phyloP scores from a whole-genome alignment of 2,797 vertebrate genomes.

The Enteromius trimaculatus region DNA sequence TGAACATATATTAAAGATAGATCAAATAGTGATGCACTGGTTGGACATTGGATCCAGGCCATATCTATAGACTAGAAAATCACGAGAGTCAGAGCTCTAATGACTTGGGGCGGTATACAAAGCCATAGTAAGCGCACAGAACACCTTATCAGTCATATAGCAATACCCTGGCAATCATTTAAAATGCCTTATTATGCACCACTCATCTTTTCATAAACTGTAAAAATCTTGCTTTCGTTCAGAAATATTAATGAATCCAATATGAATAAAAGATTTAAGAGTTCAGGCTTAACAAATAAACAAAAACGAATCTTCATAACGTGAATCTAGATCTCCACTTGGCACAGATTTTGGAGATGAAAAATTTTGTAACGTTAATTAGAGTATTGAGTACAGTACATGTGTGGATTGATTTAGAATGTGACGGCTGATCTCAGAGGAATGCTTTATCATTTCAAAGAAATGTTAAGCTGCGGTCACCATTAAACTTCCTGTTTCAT shows the following conservation, averaged over 20 bases:
- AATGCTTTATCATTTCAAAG: background rate
- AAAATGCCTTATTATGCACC: background rate
- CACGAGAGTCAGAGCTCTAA: background rate
- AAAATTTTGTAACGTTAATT: slow-evolving; percentile 12
- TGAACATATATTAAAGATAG: background rate
- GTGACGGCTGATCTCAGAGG: background rate
- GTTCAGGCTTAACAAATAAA: background rate
- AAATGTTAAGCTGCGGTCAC: background rate
- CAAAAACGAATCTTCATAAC: background rate
- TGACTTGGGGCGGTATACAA: background rate
- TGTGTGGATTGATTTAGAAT: background rate
- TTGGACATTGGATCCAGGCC: background rate
- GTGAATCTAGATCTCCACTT: background rate
- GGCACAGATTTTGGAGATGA: background rate
- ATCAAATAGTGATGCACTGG: background rate
- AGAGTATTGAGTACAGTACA: background rate
- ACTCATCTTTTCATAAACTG: background rate
- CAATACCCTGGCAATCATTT: background rate
- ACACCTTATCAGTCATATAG: background rate
- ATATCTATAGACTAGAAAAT: slow-evolving; percentile 5
- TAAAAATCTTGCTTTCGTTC: background rate
- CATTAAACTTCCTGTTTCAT: background rate
- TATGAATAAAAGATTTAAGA: background rate
- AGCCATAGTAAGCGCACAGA: background rate
- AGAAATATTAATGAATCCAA: background rate